Conservation (phyloP, 64 coral and sea anemone species). For the Montipora capricornis region DNA sequence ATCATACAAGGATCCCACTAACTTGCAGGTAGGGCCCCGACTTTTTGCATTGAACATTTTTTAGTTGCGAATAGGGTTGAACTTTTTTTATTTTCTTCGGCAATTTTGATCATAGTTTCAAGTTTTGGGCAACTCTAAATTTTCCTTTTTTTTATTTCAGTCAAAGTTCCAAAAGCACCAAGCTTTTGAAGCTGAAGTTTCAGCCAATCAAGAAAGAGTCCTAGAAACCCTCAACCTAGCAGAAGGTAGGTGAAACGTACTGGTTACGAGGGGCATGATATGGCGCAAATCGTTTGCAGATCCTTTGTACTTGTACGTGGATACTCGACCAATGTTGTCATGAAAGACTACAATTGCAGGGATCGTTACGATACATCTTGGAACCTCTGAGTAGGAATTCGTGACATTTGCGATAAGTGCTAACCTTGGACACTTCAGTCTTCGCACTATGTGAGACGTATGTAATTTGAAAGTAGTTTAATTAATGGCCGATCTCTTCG, state of each 20-base stretch:
- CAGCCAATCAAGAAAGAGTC: constrained; percentile 96
- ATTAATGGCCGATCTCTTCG: no score
- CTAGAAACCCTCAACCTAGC: constrained; percentile 87
- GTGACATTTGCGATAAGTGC: no score
- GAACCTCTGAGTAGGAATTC: no score
- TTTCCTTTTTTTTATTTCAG: constrained; percentile 23
- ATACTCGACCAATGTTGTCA: no score
- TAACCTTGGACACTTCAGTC: no score
- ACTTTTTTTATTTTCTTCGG: no score
- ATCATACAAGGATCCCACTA: constrained; percentile 99
- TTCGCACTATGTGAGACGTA: no score
- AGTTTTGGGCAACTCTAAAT: neutral
- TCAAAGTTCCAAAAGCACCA: constrained; percentile 99
- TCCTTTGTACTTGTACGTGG: neutral
- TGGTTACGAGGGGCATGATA: neutral
- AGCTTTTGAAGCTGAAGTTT: constrained; percentile 99
- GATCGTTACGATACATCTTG: no score
- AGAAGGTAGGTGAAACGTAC: constrained; percentile 46
- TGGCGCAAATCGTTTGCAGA: neutral
- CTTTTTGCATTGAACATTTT: neutral
- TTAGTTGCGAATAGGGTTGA: neutral
- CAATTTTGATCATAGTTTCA: no score
- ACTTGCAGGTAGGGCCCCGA: constrained; percentile 68
- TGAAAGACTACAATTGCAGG: no score
- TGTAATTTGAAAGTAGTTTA: no score